Base-by-base conservation (phyloP, 2,888 invertebrate species). In the Drosophila neutralis region DNA sequence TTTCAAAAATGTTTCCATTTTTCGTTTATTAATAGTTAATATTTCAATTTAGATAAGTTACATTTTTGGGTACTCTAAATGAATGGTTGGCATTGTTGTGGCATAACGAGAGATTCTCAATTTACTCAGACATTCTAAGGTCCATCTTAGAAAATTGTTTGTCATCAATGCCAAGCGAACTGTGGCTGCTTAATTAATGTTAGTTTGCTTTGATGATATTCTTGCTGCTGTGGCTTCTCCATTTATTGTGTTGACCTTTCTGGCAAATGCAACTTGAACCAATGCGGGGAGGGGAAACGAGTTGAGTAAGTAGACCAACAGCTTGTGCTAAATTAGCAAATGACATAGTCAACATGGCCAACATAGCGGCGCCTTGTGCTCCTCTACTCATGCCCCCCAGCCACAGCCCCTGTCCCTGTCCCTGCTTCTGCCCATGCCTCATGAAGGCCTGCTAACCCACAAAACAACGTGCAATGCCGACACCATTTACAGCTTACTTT, bases 281-380 rank as follows among this genome's bases (percentile, higher is more conserved):
- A 72, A 64, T 77, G 83, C 60, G 58, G 35, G 40, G 58, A 8
- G 24, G 18, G 13, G 27, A 15, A 45, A 11, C 13, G 29, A 35
- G 63, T 45, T 33, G 24, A 68, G 64, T 70, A 81, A 80, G 83
- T 78, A 87, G 81, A 64, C 81, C 81, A 82, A 82, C 88, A 73
- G 86, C 88, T 85, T 85, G 85, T 90, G 85, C 85, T 77, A 85
- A 85, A 85, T 85, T 85, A 85, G 88, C 90, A 89, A 90, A 85
- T 89, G 85, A 89, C 85, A 85, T 73, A 90, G 84, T 89, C 84
- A 84, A 84, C 90, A 85, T 89, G 84, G 86, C 90, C 86, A 80
- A 78, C 81, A 78, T 78, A 78, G 63, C 81, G 51, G 48, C 76
- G 40, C 66, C 66, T 54, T 53, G 42, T 21, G 31, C 27, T 18